Base-by-base conservation (phyloP, 2,888 invertebrate species). In the Acleris literana region DNA sequence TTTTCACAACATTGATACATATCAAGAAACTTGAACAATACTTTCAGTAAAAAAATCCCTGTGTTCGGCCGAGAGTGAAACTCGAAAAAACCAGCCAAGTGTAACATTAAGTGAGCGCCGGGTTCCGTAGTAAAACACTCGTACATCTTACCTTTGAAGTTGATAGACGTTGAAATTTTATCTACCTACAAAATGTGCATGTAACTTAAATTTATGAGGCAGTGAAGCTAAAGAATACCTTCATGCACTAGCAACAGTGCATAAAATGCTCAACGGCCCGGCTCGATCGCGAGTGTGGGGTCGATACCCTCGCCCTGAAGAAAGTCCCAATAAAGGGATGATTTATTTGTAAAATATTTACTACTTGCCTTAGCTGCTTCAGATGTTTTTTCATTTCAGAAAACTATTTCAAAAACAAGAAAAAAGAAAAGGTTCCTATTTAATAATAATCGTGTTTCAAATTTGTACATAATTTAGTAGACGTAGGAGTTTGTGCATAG, bases 1-100 rank as follows among this genome's bases (percentile, higher is more conserved):
- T 66, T 66, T 66, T 56, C 60, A 65, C 60, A 65, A 66, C 66
- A 66, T 62, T 57, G 61, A 62, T 66, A 57, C 61, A 66, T 66
- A 65, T 61, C 65, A 65, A 55, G 60, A 61, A 65, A 65, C 60
- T 65, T 65, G 60, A 61, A 65, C 65, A 61, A 65, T 56, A 65
- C 60, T 61, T 64, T 65, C 59, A 49, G 60, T 51, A 64, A 61
- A 65, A n/a, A 56, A 65, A 65, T 51, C 51, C 65, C 55, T 55
- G 60, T 49, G 65, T 51, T 61, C 51, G 51, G 25, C 55, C 60
- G 55, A 61, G 65, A 61, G 65, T 61, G 65, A 56, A 65, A 65
- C 49, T 61, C 51, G 65, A 56, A 61, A 65, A 61, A 51, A 11
- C 18, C 51, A 61, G 65, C 43, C 60, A 56, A 65, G 60, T 51